Percentiles rank a stretch among this genome's conserved stretches.
Evolutionary conservation across 2,888 invertebrate species (phyloP).

Genomic region (Vandiemenella viatica): DNA sequence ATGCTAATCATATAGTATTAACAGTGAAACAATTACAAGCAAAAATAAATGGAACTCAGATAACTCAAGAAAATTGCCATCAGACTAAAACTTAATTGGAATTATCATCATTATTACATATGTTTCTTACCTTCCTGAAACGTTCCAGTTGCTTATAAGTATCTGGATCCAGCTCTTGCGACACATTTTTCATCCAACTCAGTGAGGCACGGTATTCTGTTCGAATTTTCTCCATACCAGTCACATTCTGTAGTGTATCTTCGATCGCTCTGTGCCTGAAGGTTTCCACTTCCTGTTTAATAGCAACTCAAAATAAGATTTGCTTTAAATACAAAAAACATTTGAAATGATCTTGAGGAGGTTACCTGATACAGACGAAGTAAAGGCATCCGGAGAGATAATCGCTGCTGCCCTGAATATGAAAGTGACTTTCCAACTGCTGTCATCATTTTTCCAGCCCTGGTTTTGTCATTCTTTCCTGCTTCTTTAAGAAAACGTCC

Average conservation of each 20-base stretch:
- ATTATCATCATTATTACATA: too few relatives aligned
- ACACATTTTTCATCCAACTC: constrained; percentile 98
- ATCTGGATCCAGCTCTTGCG: constrained; percentile 90
- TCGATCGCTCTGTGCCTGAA: constrained; percentile 87
- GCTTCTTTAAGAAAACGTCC: constrained; percentile 89
- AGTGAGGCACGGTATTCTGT: constrained; percentile 89
- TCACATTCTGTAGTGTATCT: constrained; percentile 80
- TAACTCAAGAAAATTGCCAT: too few relatives aligned
- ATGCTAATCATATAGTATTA: too few relatives aligned
- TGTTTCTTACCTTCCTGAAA: constrained; percentile 69
- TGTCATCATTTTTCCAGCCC: constrained; percentile 72
- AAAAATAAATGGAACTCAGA: too few relatives aligned
- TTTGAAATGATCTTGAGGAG: background rate
- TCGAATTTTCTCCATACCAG: constrained; percentile 86
- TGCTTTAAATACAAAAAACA: background rate
- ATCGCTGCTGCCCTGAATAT: constrained; percentile 81
- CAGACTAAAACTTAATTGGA: too few relatives aligned
- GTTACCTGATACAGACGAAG: constrained; percentile 66
- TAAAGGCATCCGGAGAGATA: constrained; percentile 72
- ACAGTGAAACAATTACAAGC: too few relatives aligned
- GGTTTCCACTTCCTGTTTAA: constrained; percentile 68
- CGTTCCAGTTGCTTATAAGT: constrained; percentile 88
- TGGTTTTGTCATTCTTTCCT: constrained; percentile 72
- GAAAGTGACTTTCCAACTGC: constrained; percentile 73
- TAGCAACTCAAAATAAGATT: background rate